These are phyloP conservation scores for Lepus americanus DNA, from an alignment of 2,113 vertebrate species.

Conservation along the genomic window DNA sequence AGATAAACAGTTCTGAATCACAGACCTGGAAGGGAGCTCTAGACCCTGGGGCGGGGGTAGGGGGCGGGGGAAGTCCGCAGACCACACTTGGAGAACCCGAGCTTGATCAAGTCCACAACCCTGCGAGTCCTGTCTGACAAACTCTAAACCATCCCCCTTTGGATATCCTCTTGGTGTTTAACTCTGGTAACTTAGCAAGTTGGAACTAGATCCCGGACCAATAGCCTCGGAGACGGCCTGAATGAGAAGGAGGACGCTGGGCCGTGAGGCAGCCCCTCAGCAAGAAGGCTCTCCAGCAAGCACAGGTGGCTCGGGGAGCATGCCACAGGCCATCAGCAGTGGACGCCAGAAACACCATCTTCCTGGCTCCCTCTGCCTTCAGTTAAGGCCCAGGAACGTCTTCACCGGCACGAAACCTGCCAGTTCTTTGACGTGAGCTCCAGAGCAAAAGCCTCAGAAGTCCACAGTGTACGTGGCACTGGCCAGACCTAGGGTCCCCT, in stretches of 20 bases:
- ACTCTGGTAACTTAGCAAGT: not conserved
- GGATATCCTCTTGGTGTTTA: not conserved
- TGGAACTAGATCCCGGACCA: not conserved
- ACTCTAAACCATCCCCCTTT: not conserved
- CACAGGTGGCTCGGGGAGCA: too few species aligned
- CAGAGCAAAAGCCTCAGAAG: constrained; percentile 10
- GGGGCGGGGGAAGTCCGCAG: not conserved
- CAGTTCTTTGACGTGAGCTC: not conserved
- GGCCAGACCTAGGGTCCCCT: not conserved
- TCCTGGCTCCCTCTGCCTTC: too few species aligned
- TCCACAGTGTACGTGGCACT: not conserved
- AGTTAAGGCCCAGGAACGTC: too few species aligned
- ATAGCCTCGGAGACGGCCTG: not conserved
- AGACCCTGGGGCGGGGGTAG: not conserved
- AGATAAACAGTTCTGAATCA: not conserved
- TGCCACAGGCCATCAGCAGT: too few species aligned
- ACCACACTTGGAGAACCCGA: not conserved
- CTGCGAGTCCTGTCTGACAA: not conserved
- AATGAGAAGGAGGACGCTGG: not conserved
- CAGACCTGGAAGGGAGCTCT: not conserved
- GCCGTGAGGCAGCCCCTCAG: not conserved
- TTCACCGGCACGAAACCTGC: not conserved
- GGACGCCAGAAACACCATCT: too few species aligned
- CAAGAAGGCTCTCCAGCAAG: too few species aligned
- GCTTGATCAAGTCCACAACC: not conserved